A percentile compares a stretch with the other conserved stretches of the same genome.
Conservation (phyloP, 2,797 vertebrate genomes). For the Squalus acanthias region DNA sequence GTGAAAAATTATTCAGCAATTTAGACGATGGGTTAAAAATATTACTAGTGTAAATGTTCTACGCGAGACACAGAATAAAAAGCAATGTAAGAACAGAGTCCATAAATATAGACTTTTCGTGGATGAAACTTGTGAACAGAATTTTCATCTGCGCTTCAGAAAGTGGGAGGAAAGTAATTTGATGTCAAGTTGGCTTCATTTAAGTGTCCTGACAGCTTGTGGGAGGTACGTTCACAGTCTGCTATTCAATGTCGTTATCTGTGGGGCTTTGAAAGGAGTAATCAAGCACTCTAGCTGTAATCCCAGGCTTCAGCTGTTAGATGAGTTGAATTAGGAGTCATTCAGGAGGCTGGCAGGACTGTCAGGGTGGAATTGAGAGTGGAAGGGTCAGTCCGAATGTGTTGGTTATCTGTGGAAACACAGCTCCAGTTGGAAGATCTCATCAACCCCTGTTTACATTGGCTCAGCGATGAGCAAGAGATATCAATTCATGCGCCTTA, state of each 20-base stretch:
- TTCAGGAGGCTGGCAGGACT: neutral
- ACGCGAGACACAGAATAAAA: neutral
- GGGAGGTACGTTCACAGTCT: neutral
- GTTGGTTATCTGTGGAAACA: neutral
- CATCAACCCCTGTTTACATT: neutral
- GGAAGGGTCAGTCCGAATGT: neutral
- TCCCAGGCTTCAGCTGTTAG: conserved; percentile 1
- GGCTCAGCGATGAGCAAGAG: neutral
- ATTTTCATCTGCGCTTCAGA: conserved; percentile 2
- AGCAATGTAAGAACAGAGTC: neutral
- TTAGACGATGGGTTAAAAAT: neutral
- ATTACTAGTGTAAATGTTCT: neutral
- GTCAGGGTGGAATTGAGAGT: neutral
- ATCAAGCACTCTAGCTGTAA: neutral
- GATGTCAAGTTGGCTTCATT: conserved; percentile 17
- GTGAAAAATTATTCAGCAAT: neutral
- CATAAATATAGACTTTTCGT: neutral
- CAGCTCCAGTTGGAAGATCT: neutral
- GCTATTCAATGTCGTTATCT: neutral
- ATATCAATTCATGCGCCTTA: neutral
- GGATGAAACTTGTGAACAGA: neutral
- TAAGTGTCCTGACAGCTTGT: neutral
- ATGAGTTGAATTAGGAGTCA: neutral
- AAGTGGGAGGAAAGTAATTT: conserved; percentile 7
- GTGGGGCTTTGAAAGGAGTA: neutral